Base-by-base conservation (phyloP, 2,888 invertebrate genomes). In the Caenorhabditis parvicauda region DNA sequence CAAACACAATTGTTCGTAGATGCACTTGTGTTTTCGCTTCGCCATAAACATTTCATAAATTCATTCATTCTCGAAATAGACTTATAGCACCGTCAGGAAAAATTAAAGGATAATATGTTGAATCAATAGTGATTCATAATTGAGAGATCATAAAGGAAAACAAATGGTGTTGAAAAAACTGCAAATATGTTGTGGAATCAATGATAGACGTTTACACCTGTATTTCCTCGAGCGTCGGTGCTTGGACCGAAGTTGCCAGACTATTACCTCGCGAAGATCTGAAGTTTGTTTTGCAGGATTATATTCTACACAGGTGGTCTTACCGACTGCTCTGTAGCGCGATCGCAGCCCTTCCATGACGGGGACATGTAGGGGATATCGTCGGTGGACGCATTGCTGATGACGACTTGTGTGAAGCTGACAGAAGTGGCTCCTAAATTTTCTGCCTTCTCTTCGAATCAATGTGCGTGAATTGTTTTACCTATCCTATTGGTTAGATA, bases 321-420 rank as follows among this genome's bases (percentile, higher is more conserved):
- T 54, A 61, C 59, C 63, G 54, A 47, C 53, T 55, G 25, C 58
- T 59, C 24, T 64, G 70, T 24, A 61, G 56, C 25, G 68, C 67
- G 48, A 67, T 48, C 14, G 76, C 76, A 17, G 73, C 73, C 37
- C 77, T 51, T 45, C 77, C 77, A 53, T 79, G 80, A 35, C 80
- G 56, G 6, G 81, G 81, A 59, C 81, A 81, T 7, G 77, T 81
- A 7, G 81, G 81, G 2, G 73, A 74, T 12, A 81, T 72, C 4
- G 76, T 77, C n/a, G 76, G 53, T 17, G 74, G 67, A 22, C 69
- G 67, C 55, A 67, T 62, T 39, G 60, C 46, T 37, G 65, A 39
- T 37, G 74, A 55, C 50, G 64, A 56, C 54, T 73, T 70, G 64
- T 54, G 69, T 25, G 66, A 69, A 1, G 72, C 72, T 12, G 76